Base-by-base conservation (phyloP, 2,113 vertebrate genomes). In the Osmerus eperlanus region DNA sequence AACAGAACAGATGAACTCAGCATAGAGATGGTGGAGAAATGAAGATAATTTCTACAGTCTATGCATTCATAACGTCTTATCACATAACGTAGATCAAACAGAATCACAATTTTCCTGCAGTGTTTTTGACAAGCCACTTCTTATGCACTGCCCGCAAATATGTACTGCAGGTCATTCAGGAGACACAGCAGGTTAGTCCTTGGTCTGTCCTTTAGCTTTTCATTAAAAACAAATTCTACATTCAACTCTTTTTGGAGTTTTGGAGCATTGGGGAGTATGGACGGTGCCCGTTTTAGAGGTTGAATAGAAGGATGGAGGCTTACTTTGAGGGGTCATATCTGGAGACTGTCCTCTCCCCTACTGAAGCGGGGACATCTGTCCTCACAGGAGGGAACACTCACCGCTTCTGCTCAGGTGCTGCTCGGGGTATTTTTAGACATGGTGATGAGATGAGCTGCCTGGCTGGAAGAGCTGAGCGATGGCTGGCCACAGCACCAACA, bases 351-450 rank as follows among this genome's bases (percentile, higher is more conserved):
- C 61, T 64, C 60, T 62, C 60, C 14, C 60, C 25, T 29, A 14
- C 60, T 62, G 61, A 9, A 4, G 72, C 55, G 28, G 21, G 19
- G 74, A 79, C 77, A 82, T 83, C 81, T 83, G 81, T 75, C 71
- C 78, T 53, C 76, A 58, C 70, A 65, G 67, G 67, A 63, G 59
- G 67, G 28, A 54, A 54, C 36, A 65, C 32, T 56, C 15, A 15
- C 71, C 67, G 60, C 68, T 70, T 69, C 68, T 73, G 29, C 59
- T 68, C 55, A 32, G 15, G 32, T 12, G 28, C 69, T 73, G 23
- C 41, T 47, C 41, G 11, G 28, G 60, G 60, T 80, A 83, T 75
- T 70, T 83, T 78, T 83, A 78, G 75, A 68, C 19, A 54, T 55
- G 63, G 59, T 55, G 73, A 81, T 59, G 75, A 83, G 59, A 75